A percentile compares a stretch with the other conserved stretches of the same genome.
phyloP scores from a whole-genome alignment of 2,797 vertebrate genomes.

The Agapornis canus region DNA sequence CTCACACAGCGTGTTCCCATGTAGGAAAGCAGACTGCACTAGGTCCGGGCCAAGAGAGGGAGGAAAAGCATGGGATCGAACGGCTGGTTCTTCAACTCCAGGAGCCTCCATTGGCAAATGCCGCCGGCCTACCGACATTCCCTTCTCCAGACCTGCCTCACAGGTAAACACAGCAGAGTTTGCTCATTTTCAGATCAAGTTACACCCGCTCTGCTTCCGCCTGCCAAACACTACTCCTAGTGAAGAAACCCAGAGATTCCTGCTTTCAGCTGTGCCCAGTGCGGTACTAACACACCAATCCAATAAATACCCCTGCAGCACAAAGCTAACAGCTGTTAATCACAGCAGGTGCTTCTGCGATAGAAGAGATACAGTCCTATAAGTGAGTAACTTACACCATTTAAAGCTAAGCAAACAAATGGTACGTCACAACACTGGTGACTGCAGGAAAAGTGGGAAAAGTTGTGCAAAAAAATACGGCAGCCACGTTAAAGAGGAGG shows the following conservation, averaged over 20 bases:
- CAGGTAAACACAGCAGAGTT: constrained; percentile 72
- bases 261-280: background rate
- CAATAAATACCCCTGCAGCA: background rate
- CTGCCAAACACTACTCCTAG: background rate
- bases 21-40: background rate
- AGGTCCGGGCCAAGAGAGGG: background rate
- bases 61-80: background rate
- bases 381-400: background rate
- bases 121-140: background rate
- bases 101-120: constrained; percentile 43
- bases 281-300: background rate
- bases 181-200: constrained; percentile 44
- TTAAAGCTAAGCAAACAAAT: background rate
- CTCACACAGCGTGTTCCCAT: accelerated
- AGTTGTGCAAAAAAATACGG: background rate
- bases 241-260: accelerated
- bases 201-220: constrained; percentile 40
- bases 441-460: background rate
- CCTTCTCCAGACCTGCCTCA: constrained; percentile 56
- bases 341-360: accelerated
- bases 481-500: background rate
- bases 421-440: background rate
- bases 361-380: accelerated
- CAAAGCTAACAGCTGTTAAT: accelerated
- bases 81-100: background rate